phyloP scores from a whole-genome alignment of 2,888 invertebrate species.

The Stenodema calcarata region DNA sequence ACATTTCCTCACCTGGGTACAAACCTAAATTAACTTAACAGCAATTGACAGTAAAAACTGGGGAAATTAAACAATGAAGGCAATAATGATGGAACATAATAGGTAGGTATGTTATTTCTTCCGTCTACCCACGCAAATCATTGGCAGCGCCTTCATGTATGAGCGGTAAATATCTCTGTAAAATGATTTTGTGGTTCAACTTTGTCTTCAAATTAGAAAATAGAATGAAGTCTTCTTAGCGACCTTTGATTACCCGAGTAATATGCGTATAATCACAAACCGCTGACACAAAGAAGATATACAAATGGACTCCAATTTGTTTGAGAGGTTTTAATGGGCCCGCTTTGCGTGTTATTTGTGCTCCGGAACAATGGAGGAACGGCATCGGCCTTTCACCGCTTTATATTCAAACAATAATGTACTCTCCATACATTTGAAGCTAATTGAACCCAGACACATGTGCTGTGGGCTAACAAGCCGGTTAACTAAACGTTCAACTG shows the following conservation, averaged over 20 bases:
- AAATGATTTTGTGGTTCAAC: constrained; percentile 22
- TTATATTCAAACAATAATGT: constrained; percentile 24
- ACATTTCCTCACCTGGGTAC: too few relatives aligned
- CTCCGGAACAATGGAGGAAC: constrained; percentile 31
- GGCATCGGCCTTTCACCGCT: neutral
- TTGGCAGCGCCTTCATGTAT: neutral
- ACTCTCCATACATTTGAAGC: constrained; percentile 15
- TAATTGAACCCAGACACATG: neutral
- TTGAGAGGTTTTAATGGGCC: neutral
- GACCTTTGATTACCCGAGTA: constrained; percentile 22
- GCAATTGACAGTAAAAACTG: neutral
- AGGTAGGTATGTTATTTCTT: too few relatives aligned
- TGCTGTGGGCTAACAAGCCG: neutral
- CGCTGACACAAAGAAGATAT: constrained; percentile 19
- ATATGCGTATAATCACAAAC: constrained; percentile 37
- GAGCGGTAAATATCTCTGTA: neutral
- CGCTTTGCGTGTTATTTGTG: constrained; percentile 39
- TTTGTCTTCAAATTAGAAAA: constrained; percentile 33
- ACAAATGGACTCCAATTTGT: constrained; percentile 13
- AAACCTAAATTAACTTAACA: too few relatives aligned
- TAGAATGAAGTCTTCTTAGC: constrained; percentile 21
- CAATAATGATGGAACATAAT: neutral
- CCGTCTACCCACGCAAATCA: neutral
- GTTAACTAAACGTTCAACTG: neutral
- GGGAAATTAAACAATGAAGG: neutral